These are phyloP conservation scores for Suillia variegata DNA, from an alignment of 2,888 invertebrate species.

Conservation along the genomic window DNA sequence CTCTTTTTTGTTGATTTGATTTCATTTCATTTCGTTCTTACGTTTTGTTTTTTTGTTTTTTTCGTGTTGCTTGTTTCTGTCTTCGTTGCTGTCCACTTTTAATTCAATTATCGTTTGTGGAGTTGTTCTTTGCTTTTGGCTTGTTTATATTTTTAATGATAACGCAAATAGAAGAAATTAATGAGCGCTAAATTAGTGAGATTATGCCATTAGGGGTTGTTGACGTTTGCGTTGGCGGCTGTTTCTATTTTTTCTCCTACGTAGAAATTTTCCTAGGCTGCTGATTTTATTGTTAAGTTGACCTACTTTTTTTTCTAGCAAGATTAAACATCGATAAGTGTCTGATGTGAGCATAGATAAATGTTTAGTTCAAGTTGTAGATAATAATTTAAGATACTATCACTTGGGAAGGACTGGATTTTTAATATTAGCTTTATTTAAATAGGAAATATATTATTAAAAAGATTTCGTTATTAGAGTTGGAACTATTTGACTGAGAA, in stretches of 20 bases:
- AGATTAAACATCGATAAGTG: neutral
- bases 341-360: neutral
- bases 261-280: constrained; percentile 26
- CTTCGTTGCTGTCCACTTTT: constrained; percentile 38
- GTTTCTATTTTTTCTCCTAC: constrained; percentile 24
- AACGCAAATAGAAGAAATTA: constrained; percentile 39
- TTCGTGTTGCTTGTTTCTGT: neutral
- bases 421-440: no score
- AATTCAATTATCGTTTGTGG: constrained; percentile 47
- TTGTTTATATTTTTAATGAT: constrained; percentile 12
- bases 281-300: constrained; percentile 51
- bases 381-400: no score
- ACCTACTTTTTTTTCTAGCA: constrained; percentile 36
- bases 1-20: constrained; percentile 7
- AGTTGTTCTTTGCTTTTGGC: neutral
- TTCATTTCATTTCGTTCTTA: neutral
- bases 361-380: no score
- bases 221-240: constrained; percentile 19
- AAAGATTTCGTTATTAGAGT: no score
- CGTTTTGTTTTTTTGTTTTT: neutral
- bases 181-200: constrained; percentile 53
- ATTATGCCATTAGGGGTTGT: constrained; percentile 52
- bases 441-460: no score
- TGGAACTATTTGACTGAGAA: no score
- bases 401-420: no score